Conservation (phyloP, 2,888 invertebrate genomes). For the Heteromyza rotundicornis region DNA sequence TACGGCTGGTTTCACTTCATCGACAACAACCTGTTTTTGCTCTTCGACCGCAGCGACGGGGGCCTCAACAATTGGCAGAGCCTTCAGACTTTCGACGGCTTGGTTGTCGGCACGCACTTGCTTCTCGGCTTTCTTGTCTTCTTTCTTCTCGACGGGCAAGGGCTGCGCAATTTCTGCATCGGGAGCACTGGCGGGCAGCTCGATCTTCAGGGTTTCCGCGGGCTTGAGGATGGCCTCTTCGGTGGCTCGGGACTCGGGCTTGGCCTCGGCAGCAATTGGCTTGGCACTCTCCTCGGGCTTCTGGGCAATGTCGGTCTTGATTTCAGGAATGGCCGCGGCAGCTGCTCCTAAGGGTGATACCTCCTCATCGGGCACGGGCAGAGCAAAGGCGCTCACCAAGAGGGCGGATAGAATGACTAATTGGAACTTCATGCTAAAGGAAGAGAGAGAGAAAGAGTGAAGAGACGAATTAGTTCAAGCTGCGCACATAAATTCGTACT, state of each 20-base stretch:
- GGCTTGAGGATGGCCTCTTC: conserved; percentile 18
- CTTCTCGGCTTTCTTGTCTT: conserved; percentile 29
- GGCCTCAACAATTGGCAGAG: conserved; percentile 36
- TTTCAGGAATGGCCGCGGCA: conserved; percentile 40
- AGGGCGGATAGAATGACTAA: conserved; percentile 50
- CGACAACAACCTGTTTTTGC: conserved; percentile 32
- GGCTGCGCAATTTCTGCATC: conserved; percentile 40
- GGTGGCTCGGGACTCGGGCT: conserved; percentile 31
- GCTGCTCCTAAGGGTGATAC: conserved; percentile 43
- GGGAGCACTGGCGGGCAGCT: conserved; percentile 36
- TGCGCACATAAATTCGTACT: too few species aligned
- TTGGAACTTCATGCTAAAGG: conserved; percentile 51
- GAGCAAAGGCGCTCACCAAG: conserved; percentile 46
- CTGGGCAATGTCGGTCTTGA: conserved; percentile 38
- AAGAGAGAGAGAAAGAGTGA: background rate
- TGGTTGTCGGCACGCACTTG: background rate
- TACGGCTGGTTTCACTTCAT: conserved; percentile 36
- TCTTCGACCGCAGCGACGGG: conserved; percentile 36
- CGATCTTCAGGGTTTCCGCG: conserved; percentile 20
- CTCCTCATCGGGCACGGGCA: conserved; percentile 58
- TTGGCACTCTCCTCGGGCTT: conserved; percentile 24
- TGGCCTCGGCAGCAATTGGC: conserved; percentile 29
- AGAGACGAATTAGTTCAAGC: too few species aligned
- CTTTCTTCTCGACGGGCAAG: conserved; percentile 30
- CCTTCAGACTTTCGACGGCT: conserved; percentile 36